Evolutionary conservation across 2,113 vertebrate genomes (phyloP).

Genomic region (Sinocyclocheilus anophthalmus): DNA sequence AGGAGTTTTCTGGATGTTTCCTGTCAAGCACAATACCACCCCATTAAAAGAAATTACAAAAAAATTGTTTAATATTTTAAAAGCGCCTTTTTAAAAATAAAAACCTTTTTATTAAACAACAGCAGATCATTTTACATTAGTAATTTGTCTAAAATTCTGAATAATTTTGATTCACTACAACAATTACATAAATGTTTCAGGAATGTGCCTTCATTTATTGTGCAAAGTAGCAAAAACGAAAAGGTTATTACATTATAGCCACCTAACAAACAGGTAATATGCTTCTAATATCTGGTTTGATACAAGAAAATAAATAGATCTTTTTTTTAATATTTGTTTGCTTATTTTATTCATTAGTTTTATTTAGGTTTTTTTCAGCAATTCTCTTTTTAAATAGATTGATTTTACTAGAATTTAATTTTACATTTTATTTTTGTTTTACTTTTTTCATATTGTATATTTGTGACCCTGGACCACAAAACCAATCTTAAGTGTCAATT

Average conservation of each 20-base stretch:
- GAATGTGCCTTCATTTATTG: conserved; percentile 44
- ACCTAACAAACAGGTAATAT: conserved; percentile 16
- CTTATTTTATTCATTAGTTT: neutral
- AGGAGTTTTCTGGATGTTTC: conserved; percentile 8
- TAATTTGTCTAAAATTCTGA: neutral
- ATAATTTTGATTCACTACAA: neutral
- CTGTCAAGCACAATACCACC: conserved; percentile 17
- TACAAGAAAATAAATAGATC: neutral
- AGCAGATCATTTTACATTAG: neutral
- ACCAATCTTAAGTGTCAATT: too few species aligned
- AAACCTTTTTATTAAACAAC: neutral
- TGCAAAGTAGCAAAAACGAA: conserved; percentile 45
- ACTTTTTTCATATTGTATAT: neutral
- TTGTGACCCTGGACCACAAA: too few species aligned
- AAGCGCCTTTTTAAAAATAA: neutral
- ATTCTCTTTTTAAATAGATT: neutral
- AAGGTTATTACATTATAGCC: conserved; percentile 13
- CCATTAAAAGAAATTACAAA: neutral
- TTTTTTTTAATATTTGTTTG: neutral
- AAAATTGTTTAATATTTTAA: too few species aligned
- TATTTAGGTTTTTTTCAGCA: neutral
- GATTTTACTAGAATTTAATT: neutral
- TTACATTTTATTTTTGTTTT: neutral
- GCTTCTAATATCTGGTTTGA: conserved; percentile 19
- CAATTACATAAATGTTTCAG: conserved; percentile 22